Evolutionary conservation across 2,888 invertebrate genomes (phyloP), one percentile per base, ranked within the genome.

Genomic region (Meiosimyza platycephala): DNA sequence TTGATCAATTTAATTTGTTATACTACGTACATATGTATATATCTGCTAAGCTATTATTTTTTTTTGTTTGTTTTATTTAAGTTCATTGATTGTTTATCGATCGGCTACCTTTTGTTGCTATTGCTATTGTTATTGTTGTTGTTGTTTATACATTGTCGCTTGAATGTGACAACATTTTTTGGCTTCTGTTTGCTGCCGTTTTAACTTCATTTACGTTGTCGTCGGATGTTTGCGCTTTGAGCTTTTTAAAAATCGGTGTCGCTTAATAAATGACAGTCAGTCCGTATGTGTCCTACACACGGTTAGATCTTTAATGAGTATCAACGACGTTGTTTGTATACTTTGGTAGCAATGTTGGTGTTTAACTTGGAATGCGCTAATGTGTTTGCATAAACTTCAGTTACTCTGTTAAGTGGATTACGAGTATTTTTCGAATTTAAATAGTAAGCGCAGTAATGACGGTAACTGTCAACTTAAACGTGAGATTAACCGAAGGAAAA

Each of bases 151-250:
- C 47, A 67, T 22, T 65, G n/a, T 65, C 51, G 7, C 40, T 51
- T 15, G 16, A 48, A 18, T 22, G 64, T 62, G 60, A 62, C 60
- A 62, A 62, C 33, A 67, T 63, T 40, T 60, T 63, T 70, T 63
- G 63, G 70, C 70, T 70, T 70, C 70, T 70, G 70, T 70, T 70
- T 70, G 70, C 63, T 63, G 70, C 63, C 62, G 62, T 54, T 70
- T 70, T 54, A 63, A 55, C 47, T 40, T 40, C 40, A 9, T 40
- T 40, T 40, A 40, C 40, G 40, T 40, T 40, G 40, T 40, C 40
- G 52, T 33, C 70, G 70, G 70, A 62, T 70, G 70, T 70, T 62
- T 70, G 4, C 18, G 48, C 47, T 70, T 48, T 64, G 40, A 70
- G 62, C 62, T 70, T 54, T 70, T 70, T 54, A 70, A 62, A 69